Base-by-base conservation (phyloP, 2,797 vertebrate genomes). In the Dicrostonyx torquatus region DNA sequence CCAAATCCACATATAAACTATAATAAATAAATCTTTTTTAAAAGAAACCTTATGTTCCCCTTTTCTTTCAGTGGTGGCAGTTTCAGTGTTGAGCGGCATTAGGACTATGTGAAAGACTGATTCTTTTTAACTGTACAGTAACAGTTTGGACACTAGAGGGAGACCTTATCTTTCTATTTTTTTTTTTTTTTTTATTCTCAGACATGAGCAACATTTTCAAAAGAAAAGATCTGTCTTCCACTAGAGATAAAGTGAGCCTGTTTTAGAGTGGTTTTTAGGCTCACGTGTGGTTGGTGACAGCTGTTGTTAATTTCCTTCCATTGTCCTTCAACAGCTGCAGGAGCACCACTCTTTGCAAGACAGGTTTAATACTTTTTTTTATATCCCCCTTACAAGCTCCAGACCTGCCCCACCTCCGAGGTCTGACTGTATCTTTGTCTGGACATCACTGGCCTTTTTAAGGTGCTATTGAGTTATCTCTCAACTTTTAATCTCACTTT, bases 101-200 rank as follows among this genome's bases (percentile, higher is more conserved):
- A 45, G 5, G 20, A 5, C 1, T 64, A 45, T 20, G 29, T 48
- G 17, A 31, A 37, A 31, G 40, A 34, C 45, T 48, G 43, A 87
- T 64, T 79, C 40, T 31, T 4, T 22, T 43, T 22, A 91, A 90
- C 20, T 89, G 73, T 84, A 82, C 79, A 92, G 53, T 1, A 66
- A 5, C 62, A 79, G 3, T 83, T 90, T 96, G 84, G 12, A 94
- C 95, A 91, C 92, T 92, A 96, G 93, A 94, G 90, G 96, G 95
- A 93, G 94, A 80, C 58, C 37, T 93, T n/a, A 43, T 48, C 29
- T 26, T 82, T 82, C 70, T 9, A 45, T 70, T 75, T 92, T 58
- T 45, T 45, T 50, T 89, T 94, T 94, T 72, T 43, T 64, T 92
- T 64, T 45, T 37, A 64, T 89, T 94, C 93, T 72, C 12, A 53